Conservation (phyloP, 2,113 vertebrate species). For the Vombatus ursinus region DNA sequence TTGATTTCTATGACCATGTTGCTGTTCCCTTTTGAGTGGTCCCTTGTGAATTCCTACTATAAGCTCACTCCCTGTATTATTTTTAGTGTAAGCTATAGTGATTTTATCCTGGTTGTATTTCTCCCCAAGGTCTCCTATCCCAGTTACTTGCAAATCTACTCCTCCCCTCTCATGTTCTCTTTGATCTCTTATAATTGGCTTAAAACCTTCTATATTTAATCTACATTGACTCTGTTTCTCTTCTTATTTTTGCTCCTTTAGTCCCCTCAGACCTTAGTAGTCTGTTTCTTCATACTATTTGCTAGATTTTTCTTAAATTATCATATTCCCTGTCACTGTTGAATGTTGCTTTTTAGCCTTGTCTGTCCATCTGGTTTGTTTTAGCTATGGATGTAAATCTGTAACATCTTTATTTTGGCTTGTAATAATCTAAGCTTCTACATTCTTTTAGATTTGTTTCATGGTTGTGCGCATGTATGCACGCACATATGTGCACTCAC, state of each 20-base stretch:
- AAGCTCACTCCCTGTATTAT: slow-evolving; percentile 79
- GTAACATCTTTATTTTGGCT: neutral
- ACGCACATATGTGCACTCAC: no score
- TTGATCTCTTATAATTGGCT: slow-evolving; percentile 86
- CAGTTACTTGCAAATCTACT: slow-evolving; percentile 79
- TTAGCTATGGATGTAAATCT: neutral
- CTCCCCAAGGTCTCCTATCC: slow-evolving; percentile 83
- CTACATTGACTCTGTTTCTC: slow-evolving; percentile 76
- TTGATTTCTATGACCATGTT: slow-evolving; percentile 68
- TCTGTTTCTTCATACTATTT: slow-evolving; percentile 57
- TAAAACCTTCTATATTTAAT: slow-evolving; percentile 77
- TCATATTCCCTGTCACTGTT: slow-evolving; percentile 24
- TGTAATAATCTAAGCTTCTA: neutral
- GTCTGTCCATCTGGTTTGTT: slow-evolving; percentile 27
- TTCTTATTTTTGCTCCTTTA: slow-evolving; percentile 67
- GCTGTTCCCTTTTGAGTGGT: slow-evolving; percentile 52
- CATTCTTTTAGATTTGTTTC: neutral
- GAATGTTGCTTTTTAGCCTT: slow-evolving; percentile 19
- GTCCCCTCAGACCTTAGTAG: slow-evolving; percentile 61
- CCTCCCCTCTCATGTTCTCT: slow-evolving; percentile 82
- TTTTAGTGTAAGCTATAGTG: slow-evolving; percentile 80
- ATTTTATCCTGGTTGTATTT: slow-evolving; percentile 82
- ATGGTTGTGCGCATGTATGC: neutral
- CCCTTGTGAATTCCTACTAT: slow-evolving; percentile 72
- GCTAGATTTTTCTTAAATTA: slow-evolving; percentile 45